phyloP scores from a whole-genome alignment of 53 echinoderm and acorn worm species.

The Hippasteria phrygiana region DNA sequence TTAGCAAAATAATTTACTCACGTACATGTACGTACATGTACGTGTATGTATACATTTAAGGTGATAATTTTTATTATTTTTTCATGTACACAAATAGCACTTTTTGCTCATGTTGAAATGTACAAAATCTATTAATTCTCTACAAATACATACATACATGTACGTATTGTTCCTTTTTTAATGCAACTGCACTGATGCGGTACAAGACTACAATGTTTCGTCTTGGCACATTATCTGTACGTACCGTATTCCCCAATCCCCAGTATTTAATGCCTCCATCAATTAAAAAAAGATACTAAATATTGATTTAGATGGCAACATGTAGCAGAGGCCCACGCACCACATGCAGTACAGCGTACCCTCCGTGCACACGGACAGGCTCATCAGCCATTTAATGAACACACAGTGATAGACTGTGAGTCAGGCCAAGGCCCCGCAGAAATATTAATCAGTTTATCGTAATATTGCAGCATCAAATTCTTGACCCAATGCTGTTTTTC shows the following conservation, averaged over 20 bases:
- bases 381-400: background rate
- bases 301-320: background rate
- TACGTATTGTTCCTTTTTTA: no score
- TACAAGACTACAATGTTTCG: no score
- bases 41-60: conserved; percentile 2
- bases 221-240: no score
- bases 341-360: background rate
- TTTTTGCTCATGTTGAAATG: no score
- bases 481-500: no score
- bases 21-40: conserved; percentile 12
- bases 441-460: background rate
- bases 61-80: no score
- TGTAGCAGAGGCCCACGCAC: background rate
- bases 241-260: no score
- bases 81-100: no score
- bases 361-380: background rate
- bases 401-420: background rate
- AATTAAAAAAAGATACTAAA: background rate
- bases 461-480: background rate
- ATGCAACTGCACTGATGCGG: no score
- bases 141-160: no score
- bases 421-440: background rate
- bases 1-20: background rate
- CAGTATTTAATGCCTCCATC: background rate
- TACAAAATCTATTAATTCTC: no score